Conservation (phyloP, 2,797 vertebrate genomes). For the Pseudotriccus pelzelni region DNA sequence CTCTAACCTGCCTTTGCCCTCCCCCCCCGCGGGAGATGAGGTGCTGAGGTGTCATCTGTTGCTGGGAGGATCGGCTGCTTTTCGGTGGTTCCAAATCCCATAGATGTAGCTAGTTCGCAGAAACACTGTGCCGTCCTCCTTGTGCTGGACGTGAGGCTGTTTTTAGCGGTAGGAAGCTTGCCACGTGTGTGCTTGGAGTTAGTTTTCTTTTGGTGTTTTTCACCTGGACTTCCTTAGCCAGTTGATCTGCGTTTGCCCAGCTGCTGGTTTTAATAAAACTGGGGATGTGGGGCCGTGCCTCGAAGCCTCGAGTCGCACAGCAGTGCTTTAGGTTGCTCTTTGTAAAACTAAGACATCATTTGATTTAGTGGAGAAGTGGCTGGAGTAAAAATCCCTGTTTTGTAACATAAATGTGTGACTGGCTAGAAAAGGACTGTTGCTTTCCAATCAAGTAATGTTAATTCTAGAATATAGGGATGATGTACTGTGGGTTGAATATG, state of each 20-base stretch:
- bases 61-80: neutral
- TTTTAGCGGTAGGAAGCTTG: neutral
- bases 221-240: neutral
- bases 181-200: neutral
- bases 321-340: neutral
- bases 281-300: neutral
- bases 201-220: neutral
- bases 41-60: neutral
- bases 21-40: rapidly evolving
- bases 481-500: neutral
- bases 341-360: neutral
- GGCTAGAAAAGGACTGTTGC: neutral
- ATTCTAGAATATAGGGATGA: neutral
- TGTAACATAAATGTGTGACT: neutral
- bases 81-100: neutral
- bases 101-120: rapidly evolving
- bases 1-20: neutral
- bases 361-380: neutral
- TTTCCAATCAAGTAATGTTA: neutral
- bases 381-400: neutral
- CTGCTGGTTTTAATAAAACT: neutral
- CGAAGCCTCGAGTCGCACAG: neutral
- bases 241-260: neutral
- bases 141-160: neutral
- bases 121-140: neutral